phyloP scores from a whole-genome alignment of 2,888 invertebrate species.

The Bellardia pandia region DNA sequence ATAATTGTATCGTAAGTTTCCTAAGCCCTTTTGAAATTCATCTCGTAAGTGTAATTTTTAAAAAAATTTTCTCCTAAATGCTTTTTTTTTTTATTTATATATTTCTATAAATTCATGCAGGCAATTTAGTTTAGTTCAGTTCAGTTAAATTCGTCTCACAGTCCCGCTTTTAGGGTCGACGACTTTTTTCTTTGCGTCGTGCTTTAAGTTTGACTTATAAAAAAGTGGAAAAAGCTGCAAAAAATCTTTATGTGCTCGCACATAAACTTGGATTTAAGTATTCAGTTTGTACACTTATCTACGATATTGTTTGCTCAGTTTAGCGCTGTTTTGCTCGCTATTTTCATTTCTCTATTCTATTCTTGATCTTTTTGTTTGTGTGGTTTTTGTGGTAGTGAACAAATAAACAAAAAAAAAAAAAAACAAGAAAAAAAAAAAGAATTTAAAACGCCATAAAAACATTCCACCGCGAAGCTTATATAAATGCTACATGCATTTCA shows the following conservation, averaged over 20 bases:
- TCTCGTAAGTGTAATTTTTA: not conserved
- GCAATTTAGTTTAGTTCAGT: slow-evolving; percentile 24
- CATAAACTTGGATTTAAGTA: slow-evolving; percentile 31
- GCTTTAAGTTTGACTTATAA: slow-evolving; percentile 57
- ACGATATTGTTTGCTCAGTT: slow-evolving; percentile 45
- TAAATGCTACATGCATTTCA: slow-evolving; percentile 51
- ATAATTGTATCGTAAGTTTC: too few species aligned
- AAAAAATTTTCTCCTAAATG: slow-evolving; percentile 7
- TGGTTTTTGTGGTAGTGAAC: slow-evolving; percentile 33
- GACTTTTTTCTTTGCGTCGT: slow-evolving; percentile 71
- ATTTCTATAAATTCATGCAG: slow-evolving; percentile 43
- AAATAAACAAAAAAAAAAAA: not conserved
- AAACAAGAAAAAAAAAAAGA: slow-evolving; percentile 1
- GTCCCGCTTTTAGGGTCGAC: slow-evolving; percentile 60
- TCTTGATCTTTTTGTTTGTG: slow-evolving; percentile 11
- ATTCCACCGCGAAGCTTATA: slow-evolving; percentile 29
- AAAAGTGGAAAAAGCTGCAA: not conserved
- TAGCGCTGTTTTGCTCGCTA: slow-evolving; percentile 1
- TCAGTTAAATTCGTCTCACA: slow-evolving; percentile 16
- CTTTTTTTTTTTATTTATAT: not conserved
- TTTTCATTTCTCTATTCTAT: not conserved
- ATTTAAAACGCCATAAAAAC: slow-evolving; percentile 54
- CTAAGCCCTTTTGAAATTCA: not conserved
- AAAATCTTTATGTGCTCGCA: slow-evolving; percentile 45
- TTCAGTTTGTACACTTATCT: slow-evolving; percentile 45